Conservation (phyloP, 2,888 invertebrate genomes). For the Prenolepis imparis region DNA sequence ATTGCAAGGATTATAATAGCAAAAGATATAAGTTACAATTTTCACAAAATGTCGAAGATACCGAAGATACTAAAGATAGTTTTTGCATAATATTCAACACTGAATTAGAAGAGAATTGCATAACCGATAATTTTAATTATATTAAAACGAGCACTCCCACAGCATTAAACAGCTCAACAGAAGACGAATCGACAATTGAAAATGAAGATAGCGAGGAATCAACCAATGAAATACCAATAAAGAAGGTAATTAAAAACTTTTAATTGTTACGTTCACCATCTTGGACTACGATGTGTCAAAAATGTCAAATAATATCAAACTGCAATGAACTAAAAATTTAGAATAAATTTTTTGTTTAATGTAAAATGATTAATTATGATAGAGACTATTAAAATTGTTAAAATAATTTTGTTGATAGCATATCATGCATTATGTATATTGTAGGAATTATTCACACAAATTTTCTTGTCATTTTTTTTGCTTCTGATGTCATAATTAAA, state of each 20-base stretch:
- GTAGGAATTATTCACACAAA: not conserved
- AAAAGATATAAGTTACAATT: not conserved
- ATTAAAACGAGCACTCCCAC: not conserved
- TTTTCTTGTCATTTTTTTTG: not conserved
- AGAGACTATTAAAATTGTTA: not conserved
- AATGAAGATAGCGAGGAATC: conserved; percentile 48
- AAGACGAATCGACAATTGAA: conserved; percentile 39
- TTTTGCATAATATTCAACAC: conserved; percentile 80
- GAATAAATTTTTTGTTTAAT: not conserved
- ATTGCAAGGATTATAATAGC: not conserved
- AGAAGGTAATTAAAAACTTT: conserved; percentile 16
- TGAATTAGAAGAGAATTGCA: conserved; percentile 70
- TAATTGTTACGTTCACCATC: not conserved
- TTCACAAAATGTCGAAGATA: conserved; percentile 82
- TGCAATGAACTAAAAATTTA: not conserved
- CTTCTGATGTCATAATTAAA: not conserved
- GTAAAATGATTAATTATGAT: not conserved
- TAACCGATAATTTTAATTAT: conserved; percentile 15
- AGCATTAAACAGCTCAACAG: conserved; percentile 7
- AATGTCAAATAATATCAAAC: not conserved
- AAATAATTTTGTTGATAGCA: not conserved
- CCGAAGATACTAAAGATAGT: conserved; percentile 82
- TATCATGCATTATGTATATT: not conserved
- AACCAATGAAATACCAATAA: not conserved
- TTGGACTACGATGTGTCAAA: not conserved